A percentile compares a stretch with the other conserved stretches of the same genome.
Conservation (phyloP, 2,113 vertebrate species). For the human region DNA sequence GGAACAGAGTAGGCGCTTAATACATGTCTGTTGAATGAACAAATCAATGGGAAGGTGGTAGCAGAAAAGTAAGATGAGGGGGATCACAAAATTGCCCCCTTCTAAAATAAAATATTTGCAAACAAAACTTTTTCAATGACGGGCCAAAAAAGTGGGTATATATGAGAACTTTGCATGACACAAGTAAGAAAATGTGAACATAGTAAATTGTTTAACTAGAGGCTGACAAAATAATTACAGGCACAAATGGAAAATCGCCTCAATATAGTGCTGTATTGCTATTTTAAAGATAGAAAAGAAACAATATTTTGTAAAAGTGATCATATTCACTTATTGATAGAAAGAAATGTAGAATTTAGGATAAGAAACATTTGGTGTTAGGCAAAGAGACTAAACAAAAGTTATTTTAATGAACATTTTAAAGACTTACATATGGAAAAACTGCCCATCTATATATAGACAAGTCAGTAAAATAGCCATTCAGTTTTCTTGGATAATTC, state of each 20-base stretch:
- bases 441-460: neutral
- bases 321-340: neutral
- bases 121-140: slow-evolving; percentile 3
- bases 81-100: neutral
- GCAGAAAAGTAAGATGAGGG: neutral
- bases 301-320: neutral
- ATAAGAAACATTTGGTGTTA: neutral
- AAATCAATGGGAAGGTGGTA: neutral
- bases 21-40: neutral
- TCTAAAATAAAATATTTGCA: neutral
- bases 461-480: neutral
- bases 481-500: neutral
- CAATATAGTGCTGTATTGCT: too few species aligned
- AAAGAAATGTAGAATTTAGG: neutral
- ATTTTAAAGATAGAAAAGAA: neutral
- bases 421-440: neutral
- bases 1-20: neutral
- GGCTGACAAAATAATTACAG: neutral
- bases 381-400: neutral
- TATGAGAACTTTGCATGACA: neutral
- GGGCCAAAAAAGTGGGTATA: neutral
- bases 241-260: neutral
- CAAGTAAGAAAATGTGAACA: neutral
- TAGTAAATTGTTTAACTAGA: neutral
- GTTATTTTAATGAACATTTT: neutral